Percentiles rank a stretch among this genome's conserved stretches.
Conservation (phyloP, 2,113 vertebrate species). For the Theristicus caerulescens region DNA sequence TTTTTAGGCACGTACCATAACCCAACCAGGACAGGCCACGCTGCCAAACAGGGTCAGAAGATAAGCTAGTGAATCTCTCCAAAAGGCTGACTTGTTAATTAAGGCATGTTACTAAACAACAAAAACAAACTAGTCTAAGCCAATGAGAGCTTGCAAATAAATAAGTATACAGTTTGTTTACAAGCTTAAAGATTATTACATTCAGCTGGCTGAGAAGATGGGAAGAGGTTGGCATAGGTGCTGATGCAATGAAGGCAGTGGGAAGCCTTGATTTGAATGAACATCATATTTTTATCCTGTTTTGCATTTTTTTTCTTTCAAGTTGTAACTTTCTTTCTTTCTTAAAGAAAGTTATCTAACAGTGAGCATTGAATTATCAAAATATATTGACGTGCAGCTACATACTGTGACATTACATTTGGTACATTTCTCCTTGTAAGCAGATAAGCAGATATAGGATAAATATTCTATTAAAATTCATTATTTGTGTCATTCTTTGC, state of each 20-base stretch:
- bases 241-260: neutral
- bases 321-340: neutral
- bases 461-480: neutral
- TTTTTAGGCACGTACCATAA: neutral
- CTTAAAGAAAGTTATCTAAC: neutral
- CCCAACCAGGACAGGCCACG: neutral
- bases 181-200: neutral
- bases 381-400: neutral
- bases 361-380: neutral
- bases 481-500: neutral
- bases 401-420: neutral
- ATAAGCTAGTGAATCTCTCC: neutral
- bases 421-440: neutral
- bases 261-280: neutral
- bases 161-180: neutral
- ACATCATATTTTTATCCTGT: neutral
- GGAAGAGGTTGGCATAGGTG: neutral
- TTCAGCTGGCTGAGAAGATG: neutral
- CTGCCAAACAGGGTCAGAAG: neutral
- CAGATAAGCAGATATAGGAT: neutral
- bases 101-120: neutral
- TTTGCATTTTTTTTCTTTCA: neutral
- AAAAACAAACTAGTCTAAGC: neutral
- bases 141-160: neutral
- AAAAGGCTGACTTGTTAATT: neutral